Conservation (phyloP, 2,797 vertebrate genomes). For the Scleropages formosus region DNA sequence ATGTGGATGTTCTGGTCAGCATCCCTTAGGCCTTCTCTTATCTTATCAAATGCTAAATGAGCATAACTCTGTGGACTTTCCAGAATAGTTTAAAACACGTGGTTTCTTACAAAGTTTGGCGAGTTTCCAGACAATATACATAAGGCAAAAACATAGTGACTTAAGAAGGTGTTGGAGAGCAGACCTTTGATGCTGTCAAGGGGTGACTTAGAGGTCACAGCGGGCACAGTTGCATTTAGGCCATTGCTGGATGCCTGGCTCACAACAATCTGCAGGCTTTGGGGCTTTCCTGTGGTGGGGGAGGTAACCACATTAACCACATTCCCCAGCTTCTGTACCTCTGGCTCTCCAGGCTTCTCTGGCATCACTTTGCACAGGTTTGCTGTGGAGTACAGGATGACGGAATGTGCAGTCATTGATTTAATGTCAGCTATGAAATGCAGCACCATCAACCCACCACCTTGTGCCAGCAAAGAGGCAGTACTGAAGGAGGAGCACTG, state of each 20-base stretch:
- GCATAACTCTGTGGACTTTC: no score
- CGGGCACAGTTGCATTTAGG: neutral
- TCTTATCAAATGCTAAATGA: no score
- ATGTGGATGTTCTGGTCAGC: no score
- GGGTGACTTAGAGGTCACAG: constrained; percentile 31
- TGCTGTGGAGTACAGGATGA: neutral
- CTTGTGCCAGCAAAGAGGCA: no score
- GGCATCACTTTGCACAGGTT: constrained; percentile 53
- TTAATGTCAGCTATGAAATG: neutral
- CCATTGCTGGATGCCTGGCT: constrained; percentile 59
- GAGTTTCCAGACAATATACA: no score
- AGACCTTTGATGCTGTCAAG: constrained; percentile 46
- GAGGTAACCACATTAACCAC: constrained; percentile 63
- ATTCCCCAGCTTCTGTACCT: constrained; percentile 66
- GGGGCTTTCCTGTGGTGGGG: constrained; percentile 64
- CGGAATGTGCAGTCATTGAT: neutral
- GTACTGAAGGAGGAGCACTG: neutral
- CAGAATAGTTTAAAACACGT: no score
- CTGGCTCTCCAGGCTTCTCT: constrained; percentile 69
- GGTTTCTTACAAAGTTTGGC: no score
- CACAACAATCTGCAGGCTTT: constrained; percentile 61
- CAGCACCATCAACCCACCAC: neutral
- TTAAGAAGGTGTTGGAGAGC: neutral
- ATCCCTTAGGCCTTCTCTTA: no score
- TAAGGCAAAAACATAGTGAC: no score